Conservation (phyloP, 2,113 vertebrate species). For the Trogon surrucura region DNA sequence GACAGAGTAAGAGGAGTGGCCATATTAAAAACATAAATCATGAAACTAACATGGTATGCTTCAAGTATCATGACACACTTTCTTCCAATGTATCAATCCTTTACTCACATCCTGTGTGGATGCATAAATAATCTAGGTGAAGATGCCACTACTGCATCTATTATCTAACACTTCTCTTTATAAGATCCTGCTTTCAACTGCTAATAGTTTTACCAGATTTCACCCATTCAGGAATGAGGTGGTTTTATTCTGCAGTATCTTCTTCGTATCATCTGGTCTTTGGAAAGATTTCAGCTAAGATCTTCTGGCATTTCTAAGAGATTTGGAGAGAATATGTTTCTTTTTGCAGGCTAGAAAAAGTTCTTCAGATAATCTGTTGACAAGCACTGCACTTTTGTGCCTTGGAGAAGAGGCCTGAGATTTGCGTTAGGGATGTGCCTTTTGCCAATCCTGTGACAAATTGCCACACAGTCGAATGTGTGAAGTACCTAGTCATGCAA, state of each 20-base stretch:
- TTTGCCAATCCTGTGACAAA: not conserved
- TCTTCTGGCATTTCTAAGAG: not conserved
- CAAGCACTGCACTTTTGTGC: not conserved
- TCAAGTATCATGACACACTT: not conserved
- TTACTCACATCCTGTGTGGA: not conserved
- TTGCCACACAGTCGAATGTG: not conserved
- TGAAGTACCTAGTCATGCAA: not conserved
- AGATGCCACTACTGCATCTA: not conserved
- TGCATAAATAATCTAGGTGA: not conserved
- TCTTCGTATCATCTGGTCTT: not conserved
- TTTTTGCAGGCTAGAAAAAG: not conserved
- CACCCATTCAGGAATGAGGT: not conserved
- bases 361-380: not conserved
- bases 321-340: not conserved
- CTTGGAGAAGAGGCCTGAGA: not conserved
- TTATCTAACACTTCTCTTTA: not conserved
- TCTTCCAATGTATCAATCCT: not conserved
- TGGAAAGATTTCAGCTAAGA: not conserved
- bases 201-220: not conserved
- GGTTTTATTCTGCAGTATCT: not conserved
- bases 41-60: not conserved
- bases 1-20: not conserved
- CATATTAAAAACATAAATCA: constrained; percentile 47
- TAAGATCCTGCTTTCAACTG: not conserved
- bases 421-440: not conserved